Base-by-base conservation (phyloP, 2,888 invertebrate species). In the Orthosia cruda region DNA sequence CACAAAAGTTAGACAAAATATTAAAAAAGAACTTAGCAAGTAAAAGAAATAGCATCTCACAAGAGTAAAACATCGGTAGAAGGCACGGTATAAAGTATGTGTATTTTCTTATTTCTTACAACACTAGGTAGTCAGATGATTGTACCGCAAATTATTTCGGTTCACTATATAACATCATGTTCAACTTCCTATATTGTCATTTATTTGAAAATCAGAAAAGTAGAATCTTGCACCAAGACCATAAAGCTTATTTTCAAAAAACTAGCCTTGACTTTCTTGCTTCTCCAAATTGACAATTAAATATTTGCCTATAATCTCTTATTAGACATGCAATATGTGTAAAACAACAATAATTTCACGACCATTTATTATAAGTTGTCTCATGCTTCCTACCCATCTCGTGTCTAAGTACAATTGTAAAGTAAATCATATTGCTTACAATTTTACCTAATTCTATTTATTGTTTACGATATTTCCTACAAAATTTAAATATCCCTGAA, bases 41-140 rank as follows among this genome's bases (percentile, higher is more conserved):
- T 88, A 87, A 88, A 76, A 81, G 71, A 88, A 86, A 85, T 67
- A 85, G 66, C 71, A 77, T 74, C 65, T 84, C 70, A 52, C 68
- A 81, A 86, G 81, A 85, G 82, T 87, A 79, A 83, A 85, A 85
- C 84, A 84, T 89, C 89, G 91, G 71, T 81, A 72, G 79, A 92
- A 92, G 92, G 92, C 92, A 92, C 92, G 90, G 90, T 89, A 89
- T 87, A 87, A 74, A 71, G 69, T 87, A 88, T 81, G 86, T 91
- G 86, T 91, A 89, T 90, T 90, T 81, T 82, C 90, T 91, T 91
- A 91, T 90, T 81, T 82, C 90, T 91, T 91, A 91, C 64, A 80
- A 84, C 88, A 85, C 84, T 88, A 89, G 81, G 66, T 81, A 74
- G 76, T 77, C 88, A 89, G 81, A 64, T 81, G 75, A 77, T 77